phyloP scores from a whole-genome alignment of 2,888 invertebrate species.

The Ophion slaviceki region DNA sequence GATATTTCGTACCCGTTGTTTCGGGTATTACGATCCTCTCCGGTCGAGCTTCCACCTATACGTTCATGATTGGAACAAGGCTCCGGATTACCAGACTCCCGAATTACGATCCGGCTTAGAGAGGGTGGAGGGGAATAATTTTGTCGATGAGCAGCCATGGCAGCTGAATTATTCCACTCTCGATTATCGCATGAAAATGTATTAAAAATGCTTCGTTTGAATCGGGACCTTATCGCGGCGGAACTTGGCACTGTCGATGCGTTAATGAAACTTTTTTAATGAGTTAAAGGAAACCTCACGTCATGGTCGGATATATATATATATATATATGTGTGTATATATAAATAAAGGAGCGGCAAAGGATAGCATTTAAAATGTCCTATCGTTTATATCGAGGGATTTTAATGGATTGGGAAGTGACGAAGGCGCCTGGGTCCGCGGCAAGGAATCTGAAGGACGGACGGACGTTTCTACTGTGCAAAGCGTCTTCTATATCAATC shows the following conservation, averaged over 20 bases:
- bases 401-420: conserved; percentile 77
- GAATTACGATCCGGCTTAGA: background rate
- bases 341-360: conserved; percentile 25
- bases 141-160: background rate
- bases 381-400: conserved; percentile 73
- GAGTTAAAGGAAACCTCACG: background rate
- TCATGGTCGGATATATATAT: background rate
- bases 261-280: conserved; percentile 18
- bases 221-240: background rate
- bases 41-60: background rate
- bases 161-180: background rate
- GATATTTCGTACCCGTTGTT: background rate
- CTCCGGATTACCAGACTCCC: background rate
- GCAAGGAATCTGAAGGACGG: conserved; percentile 55
- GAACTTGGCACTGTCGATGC: background rate
- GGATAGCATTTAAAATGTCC: conserved; percentile 72
- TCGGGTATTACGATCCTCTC: background rate
- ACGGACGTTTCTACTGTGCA: conserved; percentile 41
- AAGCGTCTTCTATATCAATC: conserved; percentile 46
- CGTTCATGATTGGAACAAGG: background rate
- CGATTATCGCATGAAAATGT: conserved; percentile 1
- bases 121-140: background rate
- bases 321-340: background rate
- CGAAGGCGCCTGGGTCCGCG: conserved; percentile 68
- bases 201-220: background rate